Evolutionary conservation across 2,113 vertebrate genomes (phyloP).

Genomic region (Leptobrachium ailaonicum): DNA sequence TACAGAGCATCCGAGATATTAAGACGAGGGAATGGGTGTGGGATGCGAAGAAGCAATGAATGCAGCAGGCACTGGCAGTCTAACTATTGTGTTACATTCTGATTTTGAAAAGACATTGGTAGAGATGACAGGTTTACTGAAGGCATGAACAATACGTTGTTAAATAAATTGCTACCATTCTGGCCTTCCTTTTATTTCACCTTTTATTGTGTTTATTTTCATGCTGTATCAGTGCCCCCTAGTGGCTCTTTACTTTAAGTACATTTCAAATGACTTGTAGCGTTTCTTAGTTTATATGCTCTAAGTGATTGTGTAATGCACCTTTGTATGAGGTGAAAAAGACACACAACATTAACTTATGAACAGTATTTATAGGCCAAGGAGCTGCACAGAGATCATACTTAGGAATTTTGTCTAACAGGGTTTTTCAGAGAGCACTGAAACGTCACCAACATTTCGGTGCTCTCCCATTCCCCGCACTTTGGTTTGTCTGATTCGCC

Average conservation of each 20-base stretch:
- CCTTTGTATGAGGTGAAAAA: too few species aligned
- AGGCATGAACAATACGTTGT: conserved; percentile 48
- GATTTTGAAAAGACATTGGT: conserved; percentile 50
- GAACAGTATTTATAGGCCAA: too few species aligned
- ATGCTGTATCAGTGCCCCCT: conserved; percentile 69
- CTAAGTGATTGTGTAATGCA: too few species aligned
- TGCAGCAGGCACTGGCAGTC: conserved; percentile 43
- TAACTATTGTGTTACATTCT: conserved; percentile 49
- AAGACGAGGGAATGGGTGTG: not conserved
- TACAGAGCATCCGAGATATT: conserved; percentile 31
- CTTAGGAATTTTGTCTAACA: too few species aligned
- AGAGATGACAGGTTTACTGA: conserved; percentile 50
- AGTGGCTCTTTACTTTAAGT: conserved; percentile 58
- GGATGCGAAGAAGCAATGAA: conserved; percentile 10
- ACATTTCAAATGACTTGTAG: not conserved
- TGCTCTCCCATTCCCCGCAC: too few species aligned
- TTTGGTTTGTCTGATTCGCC: too few species aligned
- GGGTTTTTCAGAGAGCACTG: too few species aligned
- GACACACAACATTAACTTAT: too few species aligned
- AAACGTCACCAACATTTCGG: too few species aligned
- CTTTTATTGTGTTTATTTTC: not conserved
- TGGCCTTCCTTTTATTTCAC: conserved; percentile 31
- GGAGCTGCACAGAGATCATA: too few species aligned
- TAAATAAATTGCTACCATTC: conserved; percentile 47
- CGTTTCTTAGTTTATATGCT: not conserved